A percentile compares a stretch with the other conserved stretches of the same genome.
phyloP scores from a whole-genome alignment of 1,140 invertebrate genomes.

The Papilio aristodemus region DNA sequence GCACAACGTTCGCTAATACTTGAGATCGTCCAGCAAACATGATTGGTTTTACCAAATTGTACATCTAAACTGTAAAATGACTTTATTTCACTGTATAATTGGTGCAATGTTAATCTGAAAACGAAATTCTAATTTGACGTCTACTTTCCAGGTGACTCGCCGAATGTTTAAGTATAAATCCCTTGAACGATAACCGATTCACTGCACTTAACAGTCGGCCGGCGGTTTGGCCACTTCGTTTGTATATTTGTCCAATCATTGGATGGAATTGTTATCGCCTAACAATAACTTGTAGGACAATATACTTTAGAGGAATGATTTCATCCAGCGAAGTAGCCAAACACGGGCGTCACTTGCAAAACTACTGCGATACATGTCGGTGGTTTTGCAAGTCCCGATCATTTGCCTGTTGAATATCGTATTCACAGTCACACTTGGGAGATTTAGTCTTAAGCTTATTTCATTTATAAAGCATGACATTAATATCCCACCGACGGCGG shows the following conservation, averaged over 20 bases:
- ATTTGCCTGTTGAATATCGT: slow-evolving; percentile 69
- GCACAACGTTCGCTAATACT: slow-evolving; percentile 35
- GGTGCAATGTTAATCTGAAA: slow-evolving; percentile 66
- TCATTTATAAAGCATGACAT: slow-evolving; percentile 75
- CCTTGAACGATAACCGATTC: slow-evolving; percentile 71
- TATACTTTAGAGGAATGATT: slow-evolving; percentile 44
- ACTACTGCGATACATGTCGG: slow-evolving; percentile 54
- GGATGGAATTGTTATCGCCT: slow-evolving; percentile 46
- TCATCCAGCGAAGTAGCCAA: slow-evolving; percentile 54
- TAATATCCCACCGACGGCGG: slow-evolving; percentile 68
- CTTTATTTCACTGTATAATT: slow-evolving; percentile 55
- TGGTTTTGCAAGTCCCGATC: slow-evolving; percentile 72
- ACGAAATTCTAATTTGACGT: slow-evolving; percentile 80
- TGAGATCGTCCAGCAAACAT: slow-evolving; percentile 43
- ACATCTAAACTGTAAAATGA: slow-evolving; percentile 52
- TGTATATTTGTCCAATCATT: slow-evolving; percentile 44
- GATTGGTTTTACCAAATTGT: slow-evolving; percentile 73
- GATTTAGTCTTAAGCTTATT: slow-evolving; percentile 75
- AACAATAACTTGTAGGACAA: not conserved
- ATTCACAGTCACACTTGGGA: slow-evolving; percentile 73
- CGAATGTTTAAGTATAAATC: slow-evolving; percentile 78
- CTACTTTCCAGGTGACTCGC: slow-evolving; percentile 79
- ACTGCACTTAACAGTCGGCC: slow-evolving; percentile 66
- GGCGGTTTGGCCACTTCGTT: slow-evolving; percentile 57
- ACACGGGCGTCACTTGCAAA: slow-evolving; percentile 66